These are phyloP conservation scores for Chiloscyllium punctatum DNA, from an alignment of 2,797 vertebrate genomes.

Conservation along the genomic window DNA sequence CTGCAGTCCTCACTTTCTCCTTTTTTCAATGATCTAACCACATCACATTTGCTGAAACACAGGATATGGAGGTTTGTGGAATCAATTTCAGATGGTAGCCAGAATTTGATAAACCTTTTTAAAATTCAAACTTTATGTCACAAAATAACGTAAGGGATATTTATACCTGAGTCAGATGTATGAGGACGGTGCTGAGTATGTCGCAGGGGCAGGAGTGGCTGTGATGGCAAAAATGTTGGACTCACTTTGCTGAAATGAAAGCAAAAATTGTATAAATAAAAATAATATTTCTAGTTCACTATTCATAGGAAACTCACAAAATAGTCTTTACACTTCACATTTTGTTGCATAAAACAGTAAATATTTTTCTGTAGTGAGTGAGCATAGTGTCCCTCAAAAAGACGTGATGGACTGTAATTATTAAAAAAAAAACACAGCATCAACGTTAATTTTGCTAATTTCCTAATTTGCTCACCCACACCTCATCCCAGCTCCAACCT, in stretches of 20 bases:
- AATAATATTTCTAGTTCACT: background rate
- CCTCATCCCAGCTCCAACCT: too few species aligned
- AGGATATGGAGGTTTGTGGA: background rate
- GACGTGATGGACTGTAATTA: background rate
- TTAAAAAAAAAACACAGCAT: background rate
- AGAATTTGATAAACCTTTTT: background rate
- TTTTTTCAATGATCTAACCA: background rate
- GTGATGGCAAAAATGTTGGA: conserved; percentile 45
- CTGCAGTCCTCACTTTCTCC: too few species aligned
- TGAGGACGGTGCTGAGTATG: conserved; percentile 61
- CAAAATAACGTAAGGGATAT: background rate
- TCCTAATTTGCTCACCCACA: too few species aligned
- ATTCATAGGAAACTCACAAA: background rate
- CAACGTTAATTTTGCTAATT: too few species aligned
- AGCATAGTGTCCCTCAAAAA: background rate
- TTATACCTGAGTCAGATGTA: conserved; percentile 71
- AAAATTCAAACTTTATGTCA: background rate
- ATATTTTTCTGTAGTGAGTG: background rate
- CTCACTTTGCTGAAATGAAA: conserved; percentile 50
- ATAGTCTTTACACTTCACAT: background rate
- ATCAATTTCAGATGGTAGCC: background rate
- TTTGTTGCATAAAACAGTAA: background rate
- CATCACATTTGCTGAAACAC: background rate
- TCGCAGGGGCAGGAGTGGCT: conserved; percentile 53
- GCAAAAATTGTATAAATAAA: background rate